Conservation (phyloP, 1,140 invertebrate genomes). For the Megalopta genalis region DNA sequence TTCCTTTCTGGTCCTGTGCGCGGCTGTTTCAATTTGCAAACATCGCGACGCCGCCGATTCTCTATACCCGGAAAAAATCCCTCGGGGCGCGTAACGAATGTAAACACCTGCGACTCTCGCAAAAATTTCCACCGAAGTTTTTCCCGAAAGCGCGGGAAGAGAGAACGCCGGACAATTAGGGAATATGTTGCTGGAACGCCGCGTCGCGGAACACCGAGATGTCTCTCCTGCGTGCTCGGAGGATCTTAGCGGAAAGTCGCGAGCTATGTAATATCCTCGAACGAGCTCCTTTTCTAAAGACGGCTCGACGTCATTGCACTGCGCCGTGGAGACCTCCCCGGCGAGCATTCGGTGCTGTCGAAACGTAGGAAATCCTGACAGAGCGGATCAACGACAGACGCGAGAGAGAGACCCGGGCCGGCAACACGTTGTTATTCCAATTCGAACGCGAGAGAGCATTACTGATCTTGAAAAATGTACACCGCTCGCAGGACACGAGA, state of each 20-base stretch:
- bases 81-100: not conserved
- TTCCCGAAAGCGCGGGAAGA: not conserved
- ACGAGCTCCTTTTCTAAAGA: slow-evolving; percentile 30
- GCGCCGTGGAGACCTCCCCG: not conserved
- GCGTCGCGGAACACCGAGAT: too few species aligned
- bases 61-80: too few species aligned
- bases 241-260: not conserved
- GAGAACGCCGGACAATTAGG: not conserved
- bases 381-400: slow-evolving; percentile 25
- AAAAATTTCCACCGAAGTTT: not conserved
- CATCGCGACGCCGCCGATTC: too few species aligned
- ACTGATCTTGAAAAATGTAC: not conserved
- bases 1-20: slow-evolving; percentile 12
- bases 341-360: too few species aligned
- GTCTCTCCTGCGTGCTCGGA: too few species aligned
- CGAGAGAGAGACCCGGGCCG: not conserved
- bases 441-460: slow-evolving; percentile 13
- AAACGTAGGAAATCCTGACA: slow-evolving; percentile 22
- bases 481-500: not conserved
- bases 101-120: not conserved
- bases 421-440: slow-evolving; percentile 48
- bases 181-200: too few species aligned
- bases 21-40: slow-evolving; percentile 7
- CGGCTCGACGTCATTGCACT: slow-evolving; percentile 7
- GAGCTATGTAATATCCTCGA: not conserved